phyloP scores from a whole-genome alignment of 2,888 invertebrate species.

The Heteropelma amictum region DNA sequence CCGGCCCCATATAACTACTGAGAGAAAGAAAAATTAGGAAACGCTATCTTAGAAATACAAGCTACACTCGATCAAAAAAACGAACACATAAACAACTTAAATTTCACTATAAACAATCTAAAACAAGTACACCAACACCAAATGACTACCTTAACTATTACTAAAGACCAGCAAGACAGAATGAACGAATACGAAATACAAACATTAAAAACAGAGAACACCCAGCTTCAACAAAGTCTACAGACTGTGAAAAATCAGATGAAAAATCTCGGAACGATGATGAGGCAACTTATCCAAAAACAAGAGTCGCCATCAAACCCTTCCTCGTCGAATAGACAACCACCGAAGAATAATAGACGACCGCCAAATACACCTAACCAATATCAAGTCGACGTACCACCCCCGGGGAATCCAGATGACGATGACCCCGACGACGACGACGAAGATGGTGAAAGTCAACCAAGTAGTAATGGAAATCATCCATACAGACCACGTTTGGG shows the following conservation, averaged over 20 bases:
- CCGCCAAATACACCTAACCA: neutral
- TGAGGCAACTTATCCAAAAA: neutral
- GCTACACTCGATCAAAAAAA: slow-evolving; percentile 16
- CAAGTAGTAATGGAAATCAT: slow-evolving; percentile 5
- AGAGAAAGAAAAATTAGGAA: neutral
- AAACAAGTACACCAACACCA: slow-evolving; percentile 12
- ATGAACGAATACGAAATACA: neutral
- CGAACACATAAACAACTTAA: neutral
- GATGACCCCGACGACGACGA: slow-evolving; percentile 18
- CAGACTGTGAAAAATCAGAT: neutral
- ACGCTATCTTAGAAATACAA: neutral
- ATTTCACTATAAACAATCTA: neutral
- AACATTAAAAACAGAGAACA: neutral
- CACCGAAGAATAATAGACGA: neutral
- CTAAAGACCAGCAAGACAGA: neutral
- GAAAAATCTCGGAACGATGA: neutral
- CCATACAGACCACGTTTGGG: neutral
- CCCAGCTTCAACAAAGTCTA: neutral
- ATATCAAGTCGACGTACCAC: slow-evolving; percentile 1
- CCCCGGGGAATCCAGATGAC: slow-evolving; percentile 22
- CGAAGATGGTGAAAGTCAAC: slow-evolving; percentile 11
- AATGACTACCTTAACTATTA: neutral
- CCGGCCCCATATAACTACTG: no score
- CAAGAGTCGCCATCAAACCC: neutral
- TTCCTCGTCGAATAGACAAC: neutral